Base-by-base conservation (phyloP, 2,888 invertebrate genomes). In the Oconnorella tubifera region DNA sequence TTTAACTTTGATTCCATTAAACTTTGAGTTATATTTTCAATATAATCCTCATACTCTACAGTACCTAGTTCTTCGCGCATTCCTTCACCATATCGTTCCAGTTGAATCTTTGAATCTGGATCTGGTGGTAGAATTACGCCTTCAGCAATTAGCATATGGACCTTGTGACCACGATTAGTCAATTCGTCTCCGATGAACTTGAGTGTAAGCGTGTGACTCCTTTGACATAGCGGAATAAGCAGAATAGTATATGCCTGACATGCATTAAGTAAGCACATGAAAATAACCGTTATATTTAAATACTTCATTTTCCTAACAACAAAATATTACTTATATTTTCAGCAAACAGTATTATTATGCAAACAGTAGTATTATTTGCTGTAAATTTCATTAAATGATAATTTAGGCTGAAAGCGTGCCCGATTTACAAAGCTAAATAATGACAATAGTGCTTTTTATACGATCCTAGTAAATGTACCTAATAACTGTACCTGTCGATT, bases 221-320 rank as follows among this genome's bases (percentile, higher is more conserved):
- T 23, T 19, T 19, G 19, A 14, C 25, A 25, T 6, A 33, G 4
- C 2, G 59, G 59, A 0, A 59, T 19, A 27, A 59, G 23, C 28
- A 59, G 59, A 25, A 59, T 40, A 14, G 27, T 33, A 28, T 14
- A 31, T 6, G 56, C n/a, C n/a, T n/a, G n/a, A n/a, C n/a, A n/a
- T n/a, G n/a, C n/a, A n/a, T n/a, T n/a, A n/a, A n/a, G n/a, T n/a
- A n/a, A n/a, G n/a, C n/a, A n/a, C n/a, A n/a, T n/a, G n/a, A n/a
- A n/a, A n/a, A n/a, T n/a, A n/a, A n/a, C n/a, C n/a, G n/a, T n/a
- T n/a, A n/a, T n/a, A n/a, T n/a, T n/a, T n/a, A n/a, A n/a, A n/a
- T n/a, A n/a, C n/a, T n/a, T n/a, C n/a, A n/a, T n/a, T n/a, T n/a
- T n/a, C n/a, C n/a, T n/a, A n/a, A n/a, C n/a, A n/a, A n/a, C n/a